Conservation (phyloP, 2,797 vertebrate species). For the Remorina albescens region DNA sequence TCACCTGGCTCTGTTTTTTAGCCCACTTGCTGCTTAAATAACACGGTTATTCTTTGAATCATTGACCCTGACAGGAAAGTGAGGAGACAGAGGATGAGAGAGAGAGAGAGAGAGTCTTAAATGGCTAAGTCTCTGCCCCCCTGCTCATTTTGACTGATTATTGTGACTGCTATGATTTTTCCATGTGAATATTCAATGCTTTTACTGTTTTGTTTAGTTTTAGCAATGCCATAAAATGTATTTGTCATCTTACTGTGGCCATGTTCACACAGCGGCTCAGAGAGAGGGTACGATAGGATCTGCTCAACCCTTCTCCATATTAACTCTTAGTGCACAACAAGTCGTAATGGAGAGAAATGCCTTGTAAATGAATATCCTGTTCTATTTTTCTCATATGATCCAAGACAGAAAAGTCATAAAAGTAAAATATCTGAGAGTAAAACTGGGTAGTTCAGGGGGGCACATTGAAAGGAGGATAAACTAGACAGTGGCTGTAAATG, state of each 20-base stretch:
- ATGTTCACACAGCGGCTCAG: too few species aligned
- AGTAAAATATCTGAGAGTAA: constrained; percentile 47
- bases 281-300: neutral
- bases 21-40: neutral
- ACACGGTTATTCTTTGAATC: too few species aligned
- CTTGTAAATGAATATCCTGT: constrained; percentile 33
- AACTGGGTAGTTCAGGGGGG: constrained; percentile 49
- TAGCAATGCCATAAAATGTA: too few species aligned
- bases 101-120: too few species aligned
- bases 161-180: neutral
- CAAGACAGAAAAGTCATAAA: constrained; percentile 17
- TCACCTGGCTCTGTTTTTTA: too few species aligned
- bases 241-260: too few species aligned
- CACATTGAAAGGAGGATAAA: constrained; percentile 58
- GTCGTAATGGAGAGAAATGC: constrained; percentile 27
- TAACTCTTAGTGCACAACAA: constrained; percentile 6
- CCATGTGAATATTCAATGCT: too few species aligned
- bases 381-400: constrained; percentile 21
- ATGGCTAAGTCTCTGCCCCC: neutral
- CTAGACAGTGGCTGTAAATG: constrained; percentile 60
- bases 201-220: too few species aligned
- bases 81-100: too few species aligned
- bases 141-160: neutral
- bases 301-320: neutral
- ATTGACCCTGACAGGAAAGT: too few species aligned